A percentile compares a stretch with the other conserved stretches of the same genome.
phyloP scores from a whole-genome alignment of 2,888 invertebrate genomes.

The Xylota segnis region DNA sequence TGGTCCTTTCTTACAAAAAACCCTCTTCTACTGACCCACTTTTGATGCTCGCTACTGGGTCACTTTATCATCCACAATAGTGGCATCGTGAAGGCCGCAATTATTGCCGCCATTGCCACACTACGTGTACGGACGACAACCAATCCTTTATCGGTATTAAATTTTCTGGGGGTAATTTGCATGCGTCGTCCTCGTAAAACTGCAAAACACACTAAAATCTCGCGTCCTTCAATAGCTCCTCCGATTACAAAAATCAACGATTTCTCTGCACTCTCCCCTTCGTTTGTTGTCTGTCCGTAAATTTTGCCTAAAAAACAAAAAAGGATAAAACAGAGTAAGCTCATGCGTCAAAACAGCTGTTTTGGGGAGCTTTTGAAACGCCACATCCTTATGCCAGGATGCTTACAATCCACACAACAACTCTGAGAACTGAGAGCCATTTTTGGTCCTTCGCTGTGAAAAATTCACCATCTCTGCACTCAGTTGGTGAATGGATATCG shows the following conservation, averaged over 20 bases:
- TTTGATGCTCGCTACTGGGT: constrained; percentile 55
- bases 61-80: constrained; percentile 63
- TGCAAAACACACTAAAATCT: constrained; percentile 40
- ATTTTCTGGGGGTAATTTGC: constrained; percentile 35
- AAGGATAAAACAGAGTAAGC: constrained; percentile 21
- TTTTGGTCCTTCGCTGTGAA: constrained; percentile 46
- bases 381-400: constrained; percentile 42
- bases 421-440: too few relatives aligned
- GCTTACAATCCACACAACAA: constrained; percentile 67
- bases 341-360: constrained; percentile 74
- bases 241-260: constrained; percentile 32
- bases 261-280: not conserved
- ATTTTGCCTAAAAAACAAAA: not conserved
- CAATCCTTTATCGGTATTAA: constrained; percentile 32
- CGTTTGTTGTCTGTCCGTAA: not conserved
- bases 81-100: constrained; percentile 56
- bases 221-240: constrained; percentile 39
- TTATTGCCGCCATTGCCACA: constrained; percentile 35
- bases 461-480: constrained; percentile 52
- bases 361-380: constrained; percentile 45
- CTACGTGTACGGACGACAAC: not conserved
- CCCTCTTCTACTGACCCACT: constrained; percentile 57
- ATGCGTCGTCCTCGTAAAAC: constrained; percentile 39
- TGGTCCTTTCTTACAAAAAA: constrained; percentile 18
- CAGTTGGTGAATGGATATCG: constrained; percentile 71